Percentiles rank a stretch among this genome's conserved stretches.
These are phyloP conservation scores for Sarcophaga carnaria DNA, from an alignment of 2,888 invertebrate genomes.

Conservation along the genomic window DNA sequence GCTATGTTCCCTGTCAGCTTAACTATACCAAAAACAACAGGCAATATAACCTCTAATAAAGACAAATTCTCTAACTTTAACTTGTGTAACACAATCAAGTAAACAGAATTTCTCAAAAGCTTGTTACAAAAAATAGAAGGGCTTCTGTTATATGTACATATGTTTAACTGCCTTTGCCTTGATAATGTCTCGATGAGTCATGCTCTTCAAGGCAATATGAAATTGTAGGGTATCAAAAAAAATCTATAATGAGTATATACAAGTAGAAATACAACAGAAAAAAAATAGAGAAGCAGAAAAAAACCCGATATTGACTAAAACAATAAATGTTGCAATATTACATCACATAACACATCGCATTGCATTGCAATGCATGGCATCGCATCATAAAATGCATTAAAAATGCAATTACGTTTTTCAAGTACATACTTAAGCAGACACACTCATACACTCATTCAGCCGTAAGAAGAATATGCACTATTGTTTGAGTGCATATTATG, in stretches of 20 bases:
- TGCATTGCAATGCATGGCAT: too few species aligned
- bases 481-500: conserved; percentile 42
- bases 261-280: background rate
- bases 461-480: conserved; percentile 1
- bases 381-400: conserved; percentile 52
- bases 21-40: too few species aligned
- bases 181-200: too few species aligned
- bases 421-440: conserved; percentile 50
- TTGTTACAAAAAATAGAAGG: too few species aligned
- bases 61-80: too few species aligned
- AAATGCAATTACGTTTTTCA: conserved; percentile 62
- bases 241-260: background rate
- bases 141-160: too few species aligned
- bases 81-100: too few species aligned
- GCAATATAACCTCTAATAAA: too few species aligned
- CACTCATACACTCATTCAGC: background rate
- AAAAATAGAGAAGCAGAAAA: background rate
- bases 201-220: background rate
- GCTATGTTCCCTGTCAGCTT: rapidly evolving
- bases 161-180: too few species aligned
- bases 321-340: conserved; percentile 60
- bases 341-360: too few species aligned
- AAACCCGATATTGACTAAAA: conserved; percentile 42
- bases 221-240: background rate
- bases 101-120: too few species aligned